Conservation (phyloP, 2,113 vertebrate species). For the Athene cunicularia region DNA sequence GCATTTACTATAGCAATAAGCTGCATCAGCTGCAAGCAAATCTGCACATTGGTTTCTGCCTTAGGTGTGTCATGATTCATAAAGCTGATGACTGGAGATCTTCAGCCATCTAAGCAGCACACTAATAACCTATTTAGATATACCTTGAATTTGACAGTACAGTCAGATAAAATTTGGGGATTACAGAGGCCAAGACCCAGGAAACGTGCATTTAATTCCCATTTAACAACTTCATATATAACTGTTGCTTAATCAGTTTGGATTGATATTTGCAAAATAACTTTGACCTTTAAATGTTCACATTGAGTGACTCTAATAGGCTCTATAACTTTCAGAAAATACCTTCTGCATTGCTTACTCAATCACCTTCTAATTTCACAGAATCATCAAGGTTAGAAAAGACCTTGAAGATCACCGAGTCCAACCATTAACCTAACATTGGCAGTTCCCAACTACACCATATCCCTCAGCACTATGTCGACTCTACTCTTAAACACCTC, state of each 20-base stretch:
- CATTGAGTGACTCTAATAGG: background rate
- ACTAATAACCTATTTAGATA: background rate
- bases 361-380: background rate
- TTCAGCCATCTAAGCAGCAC: background rate
- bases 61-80: background rate
- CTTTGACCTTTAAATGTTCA: background rate
- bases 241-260: background rate
- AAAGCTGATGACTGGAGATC: background rate
- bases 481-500: no score
- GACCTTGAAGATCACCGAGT: no score
- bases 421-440: no score
- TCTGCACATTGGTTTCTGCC: background rate
- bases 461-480: no score
- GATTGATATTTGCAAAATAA: background rate
- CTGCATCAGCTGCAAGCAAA: accelerated
- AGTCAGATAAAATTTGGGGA: background rate
- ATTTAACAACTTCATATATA: background rate
- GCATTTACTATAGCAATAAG: background rate
- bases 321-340: background rate
- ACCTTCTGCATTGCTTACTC: background rate
- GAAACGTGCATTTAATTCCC: background rate
- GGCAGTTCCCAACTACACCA: no score
- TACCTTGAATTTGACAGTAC: background rate
- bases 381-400: no score
- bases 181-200: background rate